Conservation (phyloP, 2,888 invertebrate species). For the Pseudococcus longispinus region DNA sequence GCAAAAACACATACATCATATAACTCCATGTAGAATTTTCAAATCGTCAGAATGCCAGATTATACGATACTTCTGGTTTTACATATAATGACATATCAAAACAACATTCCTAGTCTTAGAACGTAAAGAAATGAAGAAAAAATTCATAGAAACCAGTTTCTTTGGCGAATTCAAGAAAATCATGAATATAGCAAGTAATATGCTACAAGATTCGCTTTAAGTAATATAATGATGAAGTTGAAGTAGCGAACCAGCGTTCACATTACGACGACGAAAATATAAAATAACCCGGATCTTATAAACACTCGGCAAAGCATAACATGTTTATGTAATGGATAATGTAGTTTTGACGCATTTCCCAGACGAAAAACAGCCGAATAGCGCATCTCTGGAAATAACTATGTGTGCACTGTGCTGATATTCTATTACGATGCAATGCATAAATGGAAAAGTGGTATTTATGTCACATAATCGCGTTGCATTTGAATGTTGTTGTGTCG, state of each 20-base stretch:
- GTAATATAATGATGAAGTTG: neutral
- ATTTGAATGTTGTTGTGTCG: neutral
- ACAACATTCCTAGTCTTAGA: neutral
- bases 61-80: neutral
- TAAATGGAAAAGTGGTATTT: neutral
- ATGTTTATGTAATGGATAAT: constrained; percentile 25
- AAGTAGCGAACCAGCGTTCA: neutral
- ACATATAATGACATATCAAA: neutral
- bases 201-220: neutral
- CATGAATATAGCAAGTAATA: neutral
- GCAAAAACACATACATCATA: neutral
- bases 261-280: constrained; percentile 24
- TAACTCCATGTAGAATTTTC: neutral
- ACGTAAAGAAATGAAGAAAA: neutral
- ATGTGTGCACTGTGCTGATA: neutral
- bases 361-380: neutral
- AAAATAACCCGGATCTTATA: constrained; percentile 24
- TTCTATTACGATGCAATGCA: neutral
- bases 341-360: constrained; percentile 17
- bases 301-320: constrained; percentile 17
- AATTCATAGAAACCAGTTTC: constrained; percentile 37
- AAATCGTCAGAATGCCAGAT: neutral
- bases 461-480: neutral
- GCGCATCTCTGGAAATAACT: neutral
- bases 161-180: neutral